phyloP scores from a whole-genome alignment of 2,888 invertebrate species.

The Mimumesa dahlbomi region DNA sequence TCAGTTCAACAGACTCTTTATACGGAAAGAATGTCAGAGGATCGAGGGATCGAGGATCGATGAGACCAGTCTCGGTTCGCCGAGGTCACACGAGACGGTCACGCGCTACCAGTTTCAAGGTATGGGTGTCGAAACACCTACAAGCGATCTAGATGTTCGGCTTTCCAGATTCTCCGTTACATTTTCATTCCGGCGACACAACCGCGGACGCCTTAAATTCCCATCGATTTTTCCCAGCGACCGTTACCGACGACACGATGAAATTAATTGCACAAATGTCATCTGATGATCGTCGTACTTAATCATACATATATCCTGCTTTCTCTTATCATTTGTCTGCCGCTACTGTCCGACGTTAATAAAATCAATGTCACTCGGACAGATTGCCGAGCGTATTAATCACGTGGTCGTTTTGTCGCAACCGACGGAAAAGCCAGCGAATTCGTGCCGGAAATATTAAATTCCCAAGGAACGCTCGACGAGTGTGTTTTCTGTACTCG shows the following conservation, averaged over 20 bases:
- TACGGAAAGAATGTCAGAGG: background rate
- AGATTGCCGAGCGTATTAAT: background rate
- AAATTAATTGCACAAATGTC: too few species aligned
- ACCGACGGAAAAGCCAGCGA: slow-evolving; percentile 5
- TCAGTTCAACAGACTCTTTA: background rate
- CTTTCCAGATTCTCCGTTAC: slow-evolving; percentile 38
- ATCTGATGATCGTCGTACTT: too few species aligned
- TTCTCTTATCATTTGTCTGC: too few species aligned
- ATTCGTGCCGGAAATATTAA: slow-evolving; percentile 45
- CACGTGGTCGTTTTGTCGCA: slow-evolving; percentile 6
- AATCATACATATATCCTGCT: too few species aligned
- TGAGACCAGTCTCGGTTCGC: slow-evolving; percentile 63
- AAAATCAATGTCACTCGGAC: background rate
- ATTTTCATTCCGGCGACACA: background rate
- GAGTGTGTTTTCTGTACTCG: slow-evolving; percentile 21
- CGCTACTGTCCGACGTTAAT: background rate
- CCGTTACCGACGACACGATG: background rate
- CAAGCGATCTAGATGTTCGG: slow-evolving; percentile 45
- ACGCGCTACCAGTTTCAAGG: slow-evolving; percentile 64
- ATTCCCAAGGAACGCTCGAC: slow-evolving; percentile 40
- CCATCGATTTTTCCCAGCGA: background rate
- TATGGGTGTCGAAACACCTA: slow-evolving; percentile 64
- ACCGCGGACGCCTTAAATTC: background rate
- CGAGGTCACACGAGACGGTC: slow-evolving; percentile 64
- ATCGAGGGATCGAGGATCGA: slow-evolving; percentile 49